Evolutionary conservation across 2,888 invertebrate genomes (phyloP).

Genomic region (Sipha maydis): DNA sequence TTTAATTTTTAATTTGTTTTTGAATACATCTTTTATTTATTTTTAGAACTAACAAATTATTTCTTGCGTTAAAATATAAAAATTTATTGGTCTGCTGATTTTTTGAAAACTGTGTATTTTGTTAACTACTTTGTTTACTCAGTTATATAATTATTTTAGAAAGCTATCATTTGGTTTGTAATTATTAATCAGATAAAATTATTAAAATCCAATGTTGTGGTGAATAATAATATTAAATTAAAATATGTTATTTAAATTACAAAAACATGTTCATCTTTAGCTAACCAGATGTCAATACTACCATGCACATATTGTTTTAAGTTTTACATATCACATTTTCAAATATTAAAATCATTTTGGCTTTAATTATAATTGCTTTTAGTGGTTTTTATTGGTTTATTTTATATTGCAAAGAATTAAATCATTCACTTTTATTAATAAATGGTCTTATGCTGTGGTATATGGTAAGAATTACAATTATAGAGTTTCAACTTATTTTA

Average conservation of each 20-base stretch:
- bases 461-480: slow-evolving; percentile 34
- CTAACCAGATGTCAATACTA: background rate
- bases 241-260: background rate
- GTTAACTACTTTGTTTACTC: background rate
- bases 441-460: slow-evolving; percentile 44
- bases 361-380: slow-evolving; percentile 48
- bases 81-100: background rate
- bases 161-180: slow-evolving; percentile 47
- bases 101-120: background rate
- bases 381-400: slow-evolving; percentile 42
- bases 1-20: no score
- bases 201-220: background rate
- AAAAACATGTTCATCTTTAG: background rate
- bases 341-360: slow-evolving; percentile 25
- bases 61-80: no score
- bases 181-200: background rate
- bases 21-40: no score
- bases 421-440: slow-evolving; percentile 18
- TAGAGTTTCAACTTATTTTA: background rate
- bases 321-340: slow-evolving; percentile 30
- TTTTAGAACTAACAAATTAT: no score
- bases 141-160: background rate
- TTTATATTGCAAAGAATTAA: background rate
- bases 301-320: slow-evolving; percentile 7
- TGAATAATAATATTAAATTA: background rate